phyloP scores from a whole-genome alignment of 1,140 invertebrate species.

The Heliconius hermathena region DNA sequence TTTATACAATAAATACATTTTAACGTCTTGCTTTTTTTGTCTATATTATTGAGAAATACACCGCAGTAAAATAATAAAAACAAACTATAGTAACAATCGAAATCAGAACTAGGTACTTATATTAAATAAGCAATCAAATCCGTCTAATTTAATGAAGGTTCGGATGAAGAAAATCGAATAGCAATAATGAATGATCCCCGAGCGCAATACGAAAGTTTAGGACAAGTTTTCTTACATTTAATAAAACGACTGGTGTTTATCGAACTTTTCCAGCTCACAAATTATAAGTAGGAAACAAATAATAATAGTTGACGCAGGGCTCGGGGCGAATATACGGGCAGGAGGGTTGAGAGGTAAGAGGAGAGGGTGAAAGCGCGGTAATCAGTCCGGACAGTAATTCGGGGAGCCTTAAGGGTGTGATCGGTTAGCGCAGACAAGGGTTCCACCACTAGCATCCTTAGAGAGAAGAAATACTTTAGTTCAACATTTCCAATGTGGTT shows the following conservation, averaged over 20 bases:
- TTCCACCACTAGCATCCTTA: constrained; percentile 71
- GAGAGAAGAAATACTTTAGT: constrained; percentile 79
- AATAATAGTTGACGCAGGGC: constrained; percentile 76
- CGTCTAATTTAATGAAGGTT: constrained; percentile 58
- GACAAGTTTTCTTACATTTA: constrained; percentile 74
- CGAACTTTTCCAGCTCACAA: constrained; percentile 73
- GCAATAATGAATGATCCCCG: constrained; percentile 68
- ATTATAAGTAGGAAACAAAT: constrained; percentile 80
- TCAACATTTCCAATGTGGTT: constrained; percentile 78
- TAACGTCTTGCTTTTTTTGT: too few species aligned
- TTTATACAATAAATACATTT: neutral
- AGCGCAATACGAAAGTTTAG: constrained; percentile 64
- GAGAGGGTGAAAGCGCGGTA: constrained; percentile 55
- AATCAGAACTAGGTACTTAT: constrained; percentile 26
- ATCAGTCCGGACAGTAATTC: constrained; percentile 79
- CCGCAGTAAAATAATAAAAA: neutral
- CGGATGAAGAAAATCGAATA: constrained; percentile 62
- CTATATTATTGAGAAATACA: too few species aligned
- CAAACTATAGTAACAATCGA: neutral
- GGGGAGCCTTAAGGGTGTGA: constrained; percentile 77
- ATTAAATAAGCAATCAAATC: constrained; percentile 48
- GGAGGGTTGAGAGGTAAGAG: constrained; percentile 36
- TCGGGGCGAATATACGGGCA: constrained; percentile 46
- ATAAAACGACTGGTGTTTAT: constrained; percentile 74
- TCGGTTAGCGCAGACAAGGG: constrained; percentile 77